Evolutionary conservation across 2,888 invertebrate species (phyloP), one percentile per base, ranked within the genome.

Genomic region (Bunonema sp.): DNA sequence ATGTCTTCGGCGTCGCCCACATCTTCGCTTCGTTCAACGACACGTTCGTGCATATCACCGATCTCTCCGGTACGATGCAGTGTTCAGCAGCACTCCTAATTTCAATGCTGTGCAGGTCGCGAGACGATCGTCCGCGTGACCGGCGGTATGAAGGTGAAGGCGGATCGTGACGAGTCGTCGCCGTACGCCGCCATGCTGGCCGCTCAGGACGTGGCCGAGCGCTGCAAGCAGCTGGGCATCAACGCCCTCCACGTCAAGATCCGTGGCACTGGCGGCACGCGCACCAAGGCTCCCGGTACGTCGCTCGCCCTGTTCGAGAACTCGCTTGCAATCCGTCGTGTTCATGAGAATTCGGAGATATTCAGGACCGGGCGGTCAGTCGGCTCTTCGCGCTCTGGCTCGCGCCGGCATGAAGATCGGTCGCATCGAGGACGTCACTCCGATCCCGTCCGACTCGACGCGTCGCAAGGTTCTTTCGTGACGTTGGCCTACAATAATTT

Each of bases 101-200:
- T 12, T 23, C 2, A 16, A 20, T 19, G 24, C 22, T 37, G 46
- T 37, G 28, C 37, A 62, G 62, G 62, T 22, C 54, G 75, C 51
- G 77, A 77, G 69, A 77, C 77, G n/a, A 76, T 77, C 52, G 72
- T 71, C 28, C 71, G 93, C 69, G 86, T 97, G 40, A 97, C 97
- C 59, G 75, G 75, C 54, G 75, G 75, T 43, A 99, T 97, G 97
- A 97, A 97, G 77, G 97, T 99, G 34, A 97, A 97, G 76, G 97
- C 97, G 62, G 97, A 99, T 77, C 82, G 97, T 77, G 97, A 97
- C 75, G 97, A 97, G 75, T 88, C 97, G 52, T 93, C 93, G 34
- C 97, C 97, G 35, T 99, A 97, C 71, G 97, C 97, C 68, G 97
- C 97, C 80, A 99, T 97, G 97, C 87, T 97, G 76, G 97, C 97